Evolutionary conservation across 1,140 invertebrate species (phyloP).

Genomic region (Hylaeus anthracinus): DNA sequence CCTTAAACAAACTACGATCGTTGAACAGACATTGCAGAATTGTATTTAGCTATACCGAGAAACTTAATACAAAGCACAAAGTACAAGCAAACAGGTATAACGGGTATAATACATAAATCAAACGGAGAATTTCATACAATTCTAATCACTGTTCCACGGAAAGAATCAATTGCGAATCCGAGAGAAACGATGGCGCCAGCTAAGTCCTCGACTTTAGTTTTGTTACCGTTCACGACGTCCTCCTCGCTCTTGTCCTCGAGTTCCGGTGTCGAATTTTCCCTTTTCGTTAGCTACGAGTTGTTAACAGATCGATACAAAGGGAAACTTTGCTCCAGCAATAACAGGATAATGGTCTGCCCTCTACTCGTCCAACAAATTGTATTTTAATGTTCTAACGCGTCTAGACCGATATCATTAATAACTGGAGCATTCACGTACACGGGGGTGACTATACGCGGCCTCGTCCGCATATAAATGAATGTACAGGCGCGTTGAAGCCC

Average conservation of each 20-base stretch:
- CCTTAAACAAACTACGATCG: too few species aligned
- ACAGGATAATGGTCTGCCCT: neutral
- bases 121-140: too few species aligned
- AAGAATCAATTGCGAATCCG: too few species aligned
- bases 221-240: too few species aligned
- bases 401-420: slow-evolving; percentile 47
- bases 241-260: too few species aligned
- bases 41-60: too few species aligned
- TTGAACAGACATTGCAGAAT: too few species aligned
- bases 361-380: slow-evolving; percentile 1
- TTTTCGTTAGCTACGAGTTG: neutral
- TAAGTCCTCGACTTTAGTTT: neutral
- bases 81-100: too few species aligned
- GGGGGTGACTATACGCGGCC: slow-evolving; percentile 7
- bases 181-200: too few species aligned
- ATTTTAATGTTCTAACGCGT: slow-evolving; percentile 36
- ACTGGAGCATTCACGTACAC: slow-evolving; percentile 33
- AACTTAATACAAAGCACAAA: too few species aligned
- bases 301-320: neutral
- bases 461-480: slow-evolving; percentile 49
- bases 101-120: too few species aligned
- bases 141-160: too few species aligned
- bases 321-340: neutral
- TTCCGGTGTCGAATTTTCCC: neutral
- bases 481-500: slow-evolving; percentile 30